Evolutionary conservation across 2,888 invertebrate genomes (phyloP).

Genomic region (Meghimatium bilineatum): DNA sequence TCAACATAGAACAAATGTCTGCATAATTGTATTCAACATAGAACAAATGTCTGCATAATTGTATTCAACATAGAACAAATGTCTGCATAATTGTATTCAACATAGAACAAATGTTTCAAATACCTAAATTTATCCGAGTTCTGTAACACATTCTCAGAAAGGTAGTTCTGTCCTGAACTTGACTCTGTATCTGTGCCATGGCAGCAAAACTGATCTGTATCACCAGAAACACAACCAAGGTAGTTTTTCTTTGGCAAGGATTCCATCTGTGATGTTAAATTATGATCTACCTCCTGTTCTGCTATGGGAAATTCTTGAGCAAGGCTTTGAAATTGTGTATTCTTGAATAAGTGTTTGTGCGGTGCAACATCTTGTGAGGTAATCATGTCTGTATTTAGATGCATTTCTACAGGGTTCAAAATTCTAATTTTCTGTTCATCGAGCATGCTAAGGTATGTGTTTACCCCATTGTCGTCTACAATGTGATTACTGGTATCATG

Average conservation of each 20-base stretch:
- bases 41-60: not conserved
- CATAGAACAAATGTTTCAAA: not conserved
- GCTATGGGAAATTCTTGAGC: slow-evolving; percentile 24
- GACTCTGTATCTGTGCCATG: slow-evolving; percentile 30
- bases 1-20: not conserved
- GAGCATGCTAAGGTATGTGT: slow-evolving; percentile 59
- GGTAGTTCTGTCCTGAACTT: not conserved
- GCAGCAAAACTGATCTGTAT: not conserved
- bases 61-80: not conserved
- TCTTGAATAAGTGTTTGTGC: not conserved
- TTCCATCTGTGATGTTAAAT: not conserved
- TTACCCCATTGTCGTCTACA: slow-evolving; percentile 59
- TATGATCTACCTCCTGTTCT: slow-evolving; percentile 14
- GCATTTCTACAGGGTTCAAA: slow-evolving; percentile 1
- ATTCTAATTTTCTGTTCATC: slow-evolving; percentile 22
- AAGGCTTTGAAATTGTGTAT: not conserved
- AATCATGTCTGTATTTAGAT: not conserved
- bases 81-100: not conserved
- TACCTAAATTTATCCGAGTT: not conserved
- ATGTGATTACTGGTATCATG: slow-evolving; percentile 53
- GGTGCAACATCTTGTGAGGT: not conserved
- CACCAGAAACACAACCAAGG: not conserved
- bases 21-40: too few species aligned
- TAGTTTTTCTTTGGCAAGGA: slow-evolving; percentile 10
- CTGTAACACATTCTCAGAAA: not conserved